Conservation (phyloP, 2,797 vertebrate species). For the Pelochelys cantorii region DNA sequence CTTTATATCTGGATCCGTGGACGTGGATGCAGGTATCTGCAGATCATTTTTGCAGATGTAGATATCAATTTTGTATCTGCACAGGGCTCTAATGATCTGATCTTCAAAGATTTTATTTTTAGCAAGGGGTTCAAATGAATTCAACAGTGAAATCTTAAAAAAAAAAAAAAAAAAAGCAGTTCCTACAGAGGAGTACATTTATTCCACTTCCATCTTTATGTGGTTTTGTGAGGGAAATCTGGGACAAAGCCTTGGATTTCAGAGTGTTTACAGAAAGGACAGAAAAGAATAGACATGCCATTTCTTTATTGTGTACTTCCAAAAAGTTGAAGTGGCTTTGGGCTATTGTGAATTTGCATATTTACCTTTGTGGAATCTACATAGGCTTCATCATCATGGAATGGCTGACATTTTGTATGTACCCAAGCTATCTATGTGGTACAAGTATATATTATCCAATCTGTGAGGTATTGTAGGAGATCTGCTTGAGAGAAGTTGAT, state of each 20-base stretch:
- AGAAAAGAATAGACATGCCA: rapidly evolving
- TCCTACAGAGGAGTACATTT: not conserved
- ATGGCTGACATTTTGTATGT: not conserved
- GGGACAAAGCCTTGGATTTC: not conserved
- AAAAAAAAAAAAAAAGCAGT: not conserved
- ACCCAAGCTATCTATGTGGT: not conserved
- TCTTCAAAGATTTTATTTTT: not conserved
- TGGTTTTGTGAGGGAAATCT: not conserved
- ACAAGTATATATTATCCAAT: not conserved
- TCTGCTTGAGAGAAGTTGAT: not conserved
- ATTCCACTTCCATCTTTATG: not conserved
- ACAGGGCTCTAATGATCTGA: not conserved
- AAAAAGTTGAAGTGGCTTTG: not conserved
- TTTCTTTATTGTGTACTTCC: not conserved
- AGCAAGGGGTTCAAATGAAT: not conserved
- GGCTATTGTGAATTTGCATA: not conserved
- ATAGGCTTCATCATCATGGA: not conserved
- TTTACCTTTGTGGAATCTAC: not conserved
- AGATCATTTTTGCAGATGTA: too few species aligned
- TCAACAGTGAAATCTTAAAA: not conserved
- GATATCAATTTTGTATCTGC: too few species aligned
- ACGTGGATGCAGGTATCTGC: too few species aligned
- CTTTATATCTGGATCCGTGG: too few species aligned
- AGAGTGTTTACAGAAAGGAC: not conserved
- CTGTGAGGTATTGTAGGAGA: not conserved